Base-by-base conservation (phyloP, 2,888 invertebrate species). In the Leptura quadrifasciata region DNA sequence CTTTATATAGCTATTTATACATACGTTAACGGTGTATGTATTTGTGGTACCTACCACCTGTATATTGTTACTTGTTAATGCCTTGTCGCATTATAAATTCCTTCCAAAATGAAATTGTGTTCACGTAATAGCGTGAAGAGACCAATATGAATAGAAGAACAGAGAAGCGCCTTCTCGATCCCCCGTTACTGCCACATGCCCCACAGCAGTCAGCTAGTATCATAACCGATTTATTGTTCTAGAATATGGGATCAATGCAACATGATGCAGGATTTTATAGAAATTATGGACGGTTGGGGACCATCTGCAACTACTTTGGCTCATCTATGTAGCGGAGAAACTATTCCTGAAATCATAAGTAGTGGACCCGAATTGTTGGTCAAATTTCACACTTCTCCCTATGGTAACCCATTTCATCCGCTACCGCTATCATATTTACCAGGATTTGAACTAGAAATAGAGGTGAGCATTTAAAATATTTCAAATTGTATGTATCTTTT, bases 171-270 rank as follows among this genome's bases (percentile, higher is more conserved):
- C n/a, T n/a, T n/a, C n/a, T n/a, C n/a, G n/a, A n/a, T n/a, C n/a
- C n/a, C n/a, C n/a, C n/a, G n/a, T n/a, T n/a, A n/a, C n/a, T n/a
- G n/a, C n/a, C n/a, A n/a, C n/a, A n/a, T n/a, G n/a, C n/a, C n/a
- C n/a, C n/a, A n/a, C n/a, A n/a, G n/a, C n/a, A n/a, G n/a, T n/a
- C n/a, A n/a, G n/a, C n/a, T n/a, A 24, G 24, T 2, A 24, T 24
- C 24, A 24, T 5, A 21, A 24, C 21, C 4, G 24, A 27, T 64
- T n/a, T 24, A 55, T 52, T 55, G 20, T 88, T 87, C 70, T 87
- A 95, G 95, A 88, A 93, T 95, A 77, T 95, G 95, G 94, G 94
- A 95, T 89, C 94, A 95, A 88, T 95, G 95, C 88, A 95, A 95
- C 88, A 93, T 94, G 84, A 94, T 94, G 77, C 95, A 95, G 88